Evolutionary conservation across 2,797 vertebrate genomes (phyloP).

Genomic region (Periophthalmus magnuspinnatus): DNA sequence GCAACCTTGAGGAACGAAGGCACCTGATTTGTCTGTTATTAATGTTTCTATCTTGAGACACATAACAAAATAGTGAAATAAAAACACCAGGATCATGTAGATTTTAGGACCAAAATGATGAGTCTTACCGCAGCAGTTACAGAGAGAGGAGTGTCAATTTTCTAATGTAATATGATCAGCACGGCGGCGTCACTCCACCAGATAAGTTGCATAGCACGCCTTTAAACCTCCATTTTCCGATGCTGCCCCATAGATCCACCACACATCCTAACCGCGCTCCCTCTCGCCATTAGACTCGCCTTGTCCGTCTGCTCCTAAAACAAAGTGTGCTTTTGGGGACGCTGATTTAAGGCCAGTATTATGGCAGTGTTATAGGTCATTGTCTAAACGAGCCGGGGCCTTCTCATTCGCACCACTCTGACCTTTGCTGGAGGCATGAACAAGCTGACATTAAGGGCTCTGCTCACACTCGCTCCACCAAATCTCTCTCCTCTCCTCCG

Average conservation of each 20-base stretch:
- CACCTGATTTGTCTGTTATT: too few species aligned
- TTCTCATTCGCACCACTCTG: conserved; percentile 74
- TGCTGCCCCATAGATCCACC: not conserved
- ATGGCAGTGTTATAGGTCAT: conserved; percentile 75
- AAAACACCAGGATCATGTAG: too few species aligned
- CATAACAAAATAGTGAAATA: too few species aligned
- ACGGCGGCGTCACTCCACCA: too few species aligned
- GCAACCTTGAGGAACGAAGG: too few species aligned
- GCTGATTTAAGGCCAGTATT: conserved; percentile 75
- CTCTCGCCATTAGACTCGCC: conserved; percentile 12
- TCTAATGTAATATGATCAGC: too few species aligned
- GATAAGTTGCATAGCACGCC: too few species aligned
- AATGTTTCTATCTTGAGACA: too few species aligned
- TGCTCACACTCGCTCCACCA: conserved; percentile 42
- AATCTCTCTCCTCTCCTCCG: not conserved
- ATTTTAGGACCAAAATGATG: too few species aligned
- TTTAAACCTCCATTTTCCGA: not conserved
- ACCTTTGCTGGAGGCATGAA: conserved; percentile 79
- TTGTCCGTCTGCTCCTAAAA: conserved; percentile 21
- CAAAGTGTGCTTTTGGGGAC: conserved; percentile 18
- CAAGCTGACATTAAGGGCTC: conserved; percentile 75
- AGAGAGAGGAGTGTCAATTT: too few species aligned
- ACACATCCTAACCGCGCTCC: not conserved
- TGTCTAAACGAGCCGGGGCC: conserved; percentile 70
- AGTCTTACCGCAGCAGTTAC: too few species aligned